phyloP scores from a whole-genome alignment of 2,888 invertebrate genomes.

The Athrips mouffetella region DNA sequence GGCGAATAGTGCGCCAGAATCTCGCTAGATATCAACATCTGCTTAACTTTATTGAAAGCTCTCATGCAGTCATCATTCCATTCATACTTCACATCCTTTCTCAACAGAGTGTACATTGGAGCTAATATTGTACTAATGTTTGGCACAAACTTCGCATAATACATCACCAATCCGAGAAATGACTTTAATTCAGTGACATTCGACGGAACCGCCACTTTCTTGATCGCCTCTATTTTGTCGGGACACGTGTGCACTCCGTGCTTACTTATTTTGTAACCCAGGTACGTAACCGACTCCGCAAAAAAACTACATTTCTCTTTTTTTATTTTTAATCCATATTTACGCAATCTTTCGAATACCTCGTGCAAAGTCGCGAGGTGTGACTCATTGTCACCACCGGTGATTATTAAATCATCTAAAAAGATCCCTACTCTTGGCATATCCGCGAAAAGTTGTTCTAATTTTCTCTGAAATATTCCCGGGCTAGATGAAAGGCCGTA shows the following conservation, averaged over 20 bases:
- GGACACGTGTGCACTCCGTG: constrained; percentile 25
- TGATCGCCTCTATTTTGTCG: constrained; percentile 23
- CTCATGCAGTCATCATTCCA: constrained; percentile 12
- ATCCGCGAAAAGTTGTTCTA: constrained; percentile 19
- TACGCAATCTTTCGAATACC: constrained; percentile 20
- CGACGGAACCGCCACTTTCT: constrained; percentile 8
- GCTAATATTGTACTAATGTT: constrained; percentile 20
- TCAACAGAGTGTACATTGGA: constrained; percentile 18
- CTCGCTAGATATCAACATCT: constrained; percentile 7
- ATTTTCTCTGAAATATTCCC: constrained; percentile 24
- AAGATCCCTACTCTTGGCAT: constrained; percentile 21
- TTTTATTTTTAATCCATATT: constrained; percentile 17
- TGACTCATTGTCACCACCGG: constrained; percentile 11
- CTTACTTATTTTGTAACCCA: constrained; percentile 16
- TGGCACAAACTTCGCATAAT: constrained; percentile 24
- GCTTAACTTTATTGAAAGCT: constrained; percentile 17
- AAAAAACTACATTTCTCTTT: constrained; percentile 24
- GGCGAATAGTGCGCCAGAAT: constrained; percentile 20
- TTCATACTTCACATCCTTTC: constrained; percentile 12
- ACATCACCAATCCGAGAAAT: constrained; percentile 27
- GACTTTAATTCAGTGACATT: constrained; percentile 25
- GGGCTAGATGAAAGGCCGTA: constrained; percentile 25
- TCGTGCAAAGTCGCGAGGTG: constrained; percentile 19
- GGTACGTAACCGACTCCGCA: constrained; percentile 15
- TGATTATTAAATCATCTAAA: constrained; percentile 24